Evolutionary conservation across 2,888 invertebrate genomes (phyloP), one percentile per base, ranked within the genome.

Genomic region (Dicranocentrus wangi): DNA sequence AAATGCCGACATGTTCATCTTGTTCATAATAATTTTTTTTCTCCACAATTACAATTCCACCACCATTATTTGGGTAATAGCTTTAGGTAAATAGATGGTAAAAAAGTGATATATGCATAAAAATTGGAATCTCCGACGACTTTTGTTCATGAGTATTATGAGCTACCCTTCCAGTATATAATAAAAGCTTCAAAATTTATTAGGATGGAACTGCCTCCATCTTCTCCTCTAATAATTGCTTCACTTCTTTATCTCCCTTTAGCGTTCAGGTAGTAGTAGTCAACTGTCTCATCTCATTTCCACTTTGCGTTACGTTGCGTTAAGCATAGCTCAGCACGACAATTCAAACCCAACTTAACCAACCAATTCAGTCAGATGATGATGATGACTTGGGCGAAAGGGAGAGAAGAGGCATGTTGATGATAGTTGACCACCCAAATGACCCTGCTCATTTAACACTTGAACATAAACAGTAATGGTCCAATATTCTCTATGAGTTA

Each of bases 401-500:
- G 82, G 69, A 65, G 81, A 78, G 79, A 75, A 83, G 78, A 81
- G 81, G 76, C 80, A 81, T 85, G 84, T 83, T 86, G 83, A 85
- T 86, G 85, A 84, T 84, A 82, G 85, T 83, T 86, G 86, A 86
- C 86, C 86, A 86, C 86, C 86, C 86, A 86, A 86, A 86, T 85
- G 85, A 85, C 86, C 86, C 84, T 84, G 81, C 82, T 83, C 85
- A 84, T 86, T 85, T 85, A 85, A 85, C 86, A 85, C 85, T 85
- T 84, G 84, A 84, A 84, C 86, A 85, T 85, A 84, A 84, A 85
- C 84, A 85, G 81, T 85, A 86, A 86, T 85, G 84, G 86, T 75
- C 84, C 84, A 84, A 86, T 86, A 84, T 84, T 82, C 73, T 71
- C 65, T 80, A 77, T 86, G 86, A 86, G 85, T 85, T 86, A 86